phyloP scores from a whole-genome alignment of 1,140 invertebrate species.

The Dryas iulia region DNA sequence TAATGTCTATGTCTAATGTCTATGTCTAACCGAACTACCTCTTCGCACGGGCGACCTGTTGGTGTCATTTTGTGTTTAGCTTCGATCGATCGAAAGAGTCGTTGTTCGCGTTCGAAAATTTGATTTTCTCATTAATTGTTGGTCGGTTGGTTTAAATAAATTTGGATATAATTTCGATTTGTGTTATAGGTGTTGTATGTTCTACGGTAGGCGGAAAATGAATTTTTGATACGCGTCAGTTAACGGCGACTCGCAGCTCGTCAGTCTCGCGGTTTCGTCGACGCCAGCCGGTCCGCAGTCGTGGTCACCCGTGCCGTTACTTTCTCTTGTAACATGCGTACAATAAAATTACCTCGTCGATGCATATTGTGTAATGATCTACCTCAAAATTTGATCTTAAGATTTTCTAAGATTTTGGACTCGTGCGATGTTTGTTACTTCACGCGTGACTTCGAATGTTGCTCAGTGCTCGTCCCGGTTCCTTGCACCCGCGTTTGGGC shows the following conservation, averaged over 20 bases:
- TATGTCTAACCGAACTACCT: constrained; percentile 68
- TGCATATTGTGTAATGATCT: constrained; percentile 75
- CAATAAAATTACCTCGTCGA: constrained; percentile 72
- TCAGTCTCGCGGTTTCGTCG: not conserved
- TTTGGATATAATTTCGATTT: too few relatives aligned
- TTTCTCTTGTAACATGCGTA: constrained; percentile 57
- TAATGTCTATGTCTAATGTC: constrained; percentile 4
- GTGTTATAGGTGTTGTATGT: too few relatives aligned
- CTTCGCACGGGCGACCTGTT: constrained; percentile 45
- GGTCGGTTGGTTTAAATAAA: too few relatives aligned
- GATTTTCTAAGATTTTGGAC: constrained; percentile 71
- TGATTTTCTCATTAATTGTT: too few relatives aligned
- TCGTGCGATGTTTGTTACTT: constrained; percentile 76
- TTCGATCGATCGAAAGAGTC: too few relatives aligned
- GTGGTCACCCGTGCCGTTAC: constrained; percentile 41
- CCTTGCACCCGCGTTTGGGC: constrained; percentile 67
- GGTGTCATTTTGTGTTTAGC: not conserved
- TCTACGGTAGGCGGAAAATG: not conserved
- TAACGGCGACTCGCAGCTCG: not conserved
- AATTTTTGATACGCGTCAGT: not conserved
- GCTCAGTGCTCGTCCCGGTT: constrained; percentile 66
- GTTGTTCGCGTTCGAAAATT: too few relatives aligned
- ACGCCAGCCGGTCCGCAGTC: constrained; percentile 7
- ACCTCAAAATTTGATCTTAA: constrained; percentile 78
- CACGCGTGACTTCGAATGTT: constrained; percentile 67